Evolutionary conservation across 2,888 invertebrate genomes (phyloP).

Genomic region (Drosophila dives): DNA sequence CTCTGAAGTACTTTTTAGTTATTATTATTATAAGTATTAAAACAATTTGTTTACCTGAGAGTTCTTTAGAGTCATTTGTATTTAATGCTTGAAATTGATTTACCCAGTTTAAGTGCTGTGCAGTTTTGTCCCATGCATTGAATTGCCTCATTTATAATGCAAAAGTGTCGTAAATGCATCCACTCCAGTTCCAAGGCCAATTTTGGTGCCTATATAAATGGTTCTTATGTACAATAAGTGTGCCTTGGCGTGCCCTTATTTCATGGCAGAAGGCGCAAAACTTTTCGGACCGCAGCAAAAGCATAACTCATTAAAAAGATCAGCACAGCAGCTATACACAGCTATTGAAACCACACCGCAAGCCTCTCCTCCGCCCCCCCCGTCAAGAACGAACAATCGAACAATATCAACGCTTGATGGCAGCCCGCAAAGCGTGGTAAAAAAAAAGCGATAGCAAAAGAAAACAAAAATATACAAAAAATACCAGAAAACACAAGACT

Average conservation of each 20-base stretch:
- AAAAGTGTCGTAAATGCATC: slow-evolving; percentile 50
- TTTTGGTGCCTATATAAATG: slow-evolving; percentile 28
- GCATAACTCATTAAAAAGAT: slow-evolving; percentile 79
- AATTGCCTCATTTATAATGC: slow-evolving; percentile 1
- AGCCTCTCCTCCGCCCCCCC: slow-evolving; percentile 13
- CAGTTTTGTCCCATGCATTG: neutral
- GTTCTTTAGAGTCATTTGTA: neutral
- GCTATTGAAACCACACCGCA: slow-evolving; percentile 4
- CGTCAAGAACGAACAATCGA: slow-evolving; percentile 67
- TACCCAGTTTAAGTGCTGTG: neutral
- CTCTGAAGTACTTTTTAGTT: neutral
- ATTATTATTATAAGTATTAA: neutral
- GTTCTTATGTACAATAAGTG: slow-evolving; percentile 57
- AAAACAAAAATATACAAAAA: slow-evolving; percentile 16
- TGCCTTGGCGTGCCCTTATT: slow-evolving; percentile 61
- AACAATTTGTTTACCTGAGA: neutral
- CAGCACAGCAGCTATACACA: slow-evolving; percentile 49
- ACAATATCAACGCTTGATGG: slow-evolving; percentile 75
- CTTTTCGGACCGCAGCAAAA: slow-evolving; percentile 67
- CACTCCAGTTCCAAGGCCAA: slow-evolving; percentile 68
- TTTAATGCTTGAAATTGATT: neutral
- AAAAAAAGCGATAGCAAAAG: slow-evolving; percentile 7
- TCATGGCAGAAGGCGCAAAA: slow-evolving; percentile 67
- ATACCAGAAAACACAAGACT: slow-evolving; percentile 50
- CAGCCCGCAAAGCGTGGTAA: slow-evolving; percentile 46